phyloP scores from a whole-genome alignment of 2,888 invertebrate genomes.

The Bombylius discolor region DNA sequence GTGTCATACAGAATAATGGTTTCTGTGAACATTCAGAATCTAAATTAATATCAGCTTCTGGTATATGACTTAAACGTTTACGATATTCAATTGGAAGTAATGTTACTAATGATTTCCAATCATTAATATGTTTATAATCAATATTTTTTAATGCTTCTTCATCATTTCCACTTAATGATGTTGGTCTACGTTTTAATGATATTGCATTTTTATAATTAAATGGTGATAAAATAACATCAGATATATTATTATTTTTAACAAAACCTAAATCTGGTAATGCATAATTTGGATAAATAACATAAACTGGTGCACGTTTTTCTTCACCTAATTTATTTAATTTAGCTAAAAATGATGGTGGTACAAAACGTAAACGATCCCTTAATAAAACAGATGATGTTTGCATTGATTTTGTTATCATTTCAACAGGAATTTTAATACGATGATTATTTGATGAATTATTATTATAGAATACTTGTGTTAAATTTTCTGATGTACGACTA shows the following conservation, averaged over 20 bases:
- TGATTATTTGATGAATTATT: conserved; percentile 9
- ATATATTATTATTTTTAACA: conserved; percentile 41
- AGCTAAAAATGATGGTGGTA: conserved; percentile 57
- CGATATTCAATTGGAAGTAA: conserved; percentile 74
- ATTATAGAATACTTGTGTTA: conserved; percentile 21
- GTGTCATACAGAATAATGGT: conserved; percentile 45
- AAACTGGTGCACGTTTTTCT: conserved; percentile 59
- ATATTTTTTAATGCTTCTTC: conserved; percentile 67
- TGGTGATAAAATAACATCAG: conserved; percentile 56
- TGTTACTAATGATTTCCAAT: conserved; percentile 87
- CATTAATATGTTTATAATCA: conserved; percentile 73
- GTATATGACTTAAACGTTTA: conserved; percentile 61
- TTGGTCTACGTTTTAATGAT: conserved; percentile 45
- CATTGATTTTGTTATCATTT: conserved; percentile 58
- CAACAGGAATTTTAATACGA: conserved; percentile 40
- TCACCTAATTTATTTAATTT: conserved; percentile 50
- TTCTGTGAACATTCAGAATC: conserved; percentile 39
- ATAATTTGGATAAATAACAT: conserved; percentile 83
- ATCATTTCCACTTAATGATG: conserved; percentile 64
- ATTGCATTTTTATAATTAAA: conserved; percentile 46
- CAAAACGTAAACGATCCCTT: conserved; percentile 45
- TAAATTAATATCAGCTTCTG: conserved; percentile 49
- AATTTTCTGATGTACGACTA: conserved; percentile 30
- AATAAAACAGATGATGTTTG: conserved; percentile 48
- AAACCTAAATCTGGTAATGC: conserved; percentile 81